A percentile compares a stretch with the other conserved stretches of the same genome.
These are phyloP conservation scores for Amphipoea oculea DNA, from an alignment of 2,888 invertebrate genomes.

Conservation along the genomic window DNA sequence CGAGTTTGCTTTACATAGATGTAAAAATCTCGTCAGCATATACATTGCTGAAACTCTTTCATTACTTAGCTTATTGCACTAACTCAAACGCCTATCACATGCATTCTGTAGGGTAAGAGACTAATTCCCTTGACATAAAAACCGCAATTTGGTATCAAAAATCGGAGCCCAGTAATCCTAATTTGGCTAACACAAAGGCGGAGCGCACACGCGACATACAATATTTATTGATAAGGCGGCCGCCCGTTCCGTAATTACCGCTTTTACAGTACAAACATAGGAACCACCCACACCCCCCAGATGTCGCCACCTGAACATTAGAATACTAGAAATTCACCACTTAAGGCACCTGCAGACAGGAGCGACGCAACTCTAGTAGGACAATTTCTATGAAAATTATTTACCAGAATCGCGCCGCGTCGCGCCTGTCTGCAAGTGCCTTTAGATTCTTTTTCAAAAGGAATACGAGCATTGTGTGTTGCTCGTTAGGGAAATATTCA, in stretches of 20 bases:
- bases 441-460: slow-evolving; percentile 24
- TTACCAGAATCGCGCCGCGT: not conserved
- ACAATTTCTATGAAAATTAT: not conserved
- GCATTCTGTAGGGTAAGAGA: not conserved
- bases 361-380: too few species aligned
- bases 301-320: slow-evolving; percentile 54
- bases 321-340: slow-evolving; percentile 35
- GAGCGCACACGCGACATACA: slow-evolving; percentile 7
- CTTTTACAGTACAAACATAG: slow-evolving; percentile 51
- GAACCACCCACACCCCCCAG: slow-evolving; percentile 30
- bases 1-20: not conserved
- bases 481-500: slow-evolving; percentile 52
- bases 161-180: not conserved
- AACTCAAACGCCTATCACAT: not conserved
- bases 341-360: not conserved
- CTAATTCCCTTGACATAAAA: too few species aligned
- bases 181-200: slow-evolving; percentile 21
- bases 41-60: not conserved
- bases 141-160: not conserved
- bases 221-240: slow-evolving; percentile 61
- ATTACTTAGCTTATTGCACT: not conserved
- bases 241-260: slow-evolving; percentile 64
- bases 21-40: not conserved
- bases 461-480: slow-evolving; percentile 37
- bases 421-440: not conserved